Evolutionary conservation across 35 echinoderm and acorn worm genomes (phyloP).

Genomic region (Hemicentrotus pulcherrimus): DNA sequence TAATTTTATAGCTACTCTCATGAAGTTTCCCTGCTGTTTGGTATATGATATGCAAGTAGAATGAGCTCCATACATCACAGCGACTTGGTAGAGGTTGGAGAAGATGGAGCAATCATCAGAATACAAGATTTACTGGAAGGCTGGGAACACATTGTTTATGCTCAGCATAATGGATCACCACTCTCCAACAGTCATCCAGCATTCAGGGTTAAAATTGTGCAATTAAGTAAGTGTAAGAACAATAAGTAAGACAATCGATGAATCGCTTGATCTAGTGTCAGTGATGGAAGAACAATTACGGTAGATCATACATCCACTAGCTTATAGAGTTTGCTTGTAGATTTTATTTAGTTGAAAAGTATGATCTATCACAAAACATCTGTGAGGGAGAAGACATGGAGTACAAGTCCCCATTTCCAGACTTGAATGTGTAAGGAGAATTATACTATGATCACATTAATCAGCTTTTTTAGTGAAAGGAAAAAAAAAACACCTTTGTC

Average conservation of each 20-base stretch:
- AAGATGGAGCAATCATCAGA: slow-evolving; percentile 58
- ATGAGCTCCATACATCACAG: slow-evolving; percentile 24
- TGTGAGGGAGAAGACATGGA: too few relatives aligned
- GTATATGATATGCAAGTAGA: neutral
- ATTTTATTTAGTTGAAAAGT: neutral
- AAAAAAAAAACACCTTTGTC: neutral
- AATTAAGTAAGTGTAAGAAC: slow-evolving; percentile 65
- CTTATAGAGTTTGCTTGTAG: neutral
- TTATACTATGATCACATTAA: neutral
- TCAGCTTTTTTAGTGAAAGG: neutral
- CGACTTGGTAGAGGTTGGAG: slow-evolving; percentile 41
- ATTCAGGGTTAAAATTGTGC: slow-evolving; percentile 77
- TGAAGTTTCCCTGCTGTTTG: neutral
- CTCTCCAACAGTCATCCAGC: slow-evolving; percentile 63
- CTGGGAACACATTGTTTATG: slow-evolving; percentile 65
- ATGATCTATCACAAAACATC: neutral
- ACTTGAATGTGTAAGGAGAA: too few relatives aligned
- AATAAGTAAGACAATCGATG: too few relatives aligned
- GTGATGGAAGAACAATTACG: neutral
- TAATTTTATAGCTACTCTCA: too few relatives aligned
- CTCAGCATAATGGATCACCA: slow-evolving; percentile 50
- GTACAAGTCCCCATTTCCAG: too few relatives aligned
- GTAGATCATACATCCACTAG: too few relatives aligned
- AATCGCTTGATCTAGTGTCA: neutral
- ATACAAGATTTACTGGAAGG: slow-evolving; percentile 69